phyloP scores from a whole-genome alignment of 2,113 vertebrate genomes.

The Takifugu bimaculatus region DNA sequence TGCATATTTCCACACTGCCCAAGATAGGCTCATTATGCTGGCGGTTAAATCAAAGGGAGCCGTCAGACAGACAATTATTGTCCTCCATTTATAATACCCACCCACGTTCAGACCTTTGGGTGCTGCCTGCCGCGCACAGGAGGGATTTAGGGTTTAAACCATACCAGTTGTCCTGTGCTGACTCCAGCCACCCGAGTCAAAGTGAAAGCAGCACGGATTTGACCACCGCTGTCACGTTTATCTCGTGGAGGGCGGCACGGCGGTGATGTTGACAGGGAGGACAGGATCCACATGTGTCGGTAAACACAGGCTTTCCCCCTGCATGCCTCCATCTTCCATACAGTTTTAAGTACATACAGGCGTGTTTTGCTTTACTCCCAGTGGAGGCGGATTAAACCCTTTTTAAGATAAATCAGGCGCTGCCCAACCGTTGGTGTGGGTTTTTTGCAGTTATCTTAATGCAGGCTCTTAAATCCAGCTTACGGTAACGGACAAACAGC shows the following conservation, averaged over 20 bases:
- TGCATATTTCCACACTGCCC: conserved; percentile 50
- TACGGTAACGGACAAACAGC: conserved; percentile 7
- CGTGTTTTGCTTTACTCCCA: neutral
- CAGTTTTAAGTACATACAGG: neutral
- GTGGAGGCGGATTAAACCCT: neutral
- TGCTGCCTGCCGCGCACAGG: neutral
- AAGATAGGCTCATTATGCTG: conserved; percentile 49
- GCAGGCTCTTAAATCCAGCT: conserved; percentile 20
- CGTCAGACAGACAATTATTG: conserved; percentile 23
- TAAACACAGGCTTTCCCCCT: conserved; percentile 15
- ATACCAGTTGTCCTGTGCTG: conserved; percentile 15
- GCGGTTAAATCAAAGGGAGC: conserved; percentile 51
- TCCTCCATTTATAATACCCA: neutral
- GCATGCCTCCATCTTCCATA: neutral
- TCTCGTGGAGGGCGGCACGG: conserved; percentile 26
- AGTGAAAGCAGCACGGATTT: conserved; percentile 43
- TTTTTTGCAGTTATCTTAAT: conserved; percentile 16
- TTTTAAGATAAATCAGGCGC: neutral
- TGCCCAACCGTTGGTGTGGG: conserved; percentile 32
- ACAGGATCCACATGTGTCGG: conserved; percentile 11
- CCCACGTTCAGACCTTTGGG: neutral
- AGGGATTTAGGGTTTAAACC: conserved; percentile 4
- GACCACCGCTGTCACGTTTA: conserved; percentile 55
- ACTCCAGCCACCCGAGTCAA: conserved; percentile 19
- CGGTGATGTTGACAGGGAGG: conserved; percentile 8